Evolutionary conservation across 2,797 vertebrate species (phyloP), one percentile per base, ranked within the genome.

Genomic region (Psittacula derbiana): DNA sequence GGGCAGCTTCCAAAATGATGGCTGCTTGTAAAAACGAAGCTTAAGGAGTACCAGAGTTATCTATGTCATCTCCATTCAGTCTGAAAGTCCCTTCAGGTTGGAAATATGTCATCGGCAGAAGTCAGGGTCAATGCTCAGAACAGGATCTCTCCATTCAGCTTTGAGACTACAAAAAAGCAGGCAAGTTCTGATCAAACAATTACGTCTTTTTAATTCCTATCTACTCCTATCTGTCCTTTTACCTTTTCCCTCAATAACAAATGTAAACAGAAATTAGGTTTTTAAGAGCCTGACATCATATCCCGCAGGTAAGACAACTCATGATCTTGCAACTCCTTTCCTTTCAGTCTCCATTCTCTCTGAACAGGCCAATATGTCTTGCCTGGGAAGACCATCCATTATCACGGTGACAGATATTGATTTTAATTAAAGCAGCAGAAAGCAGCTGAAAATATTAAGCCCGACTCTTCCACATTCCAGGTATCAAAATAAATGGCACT

Each of bases 341-440:
- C 58, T 49, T 90, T 94, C 70, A 66, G 38, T 33, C 20, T 64
- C 19, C 30, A 2, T 94, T 94, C 70, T 80, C 46, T 82, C 88
- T 74, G 55, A 93, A 82, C 19, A 86, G 18, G 11, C 38, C 85
- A 36, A 58, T 47, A 44, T 50, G 25, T 82, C 52, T 67, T 66
- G 21, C 43, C 30, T 1, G 6, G 44, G 55, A 93, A 92, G 41
- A 84, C 5, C 27, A 96, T 96, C 74, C 33, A 60, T 95, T 93
- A 93, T 47, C 73, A 88, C 7, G 17, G 70, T 93, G 92, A 95
- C 92, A 96, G 85, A 46, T 97, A 96, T 88, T 92, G 96, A 96
- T 93, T 97, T 96, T 95, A 96, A 97, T 90, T 96, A 94, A 93
- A 91, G 47, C 18, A 53, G 67, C 38, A 92, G 82, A 95, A 86